A percentile compares a stretch with the other conserved stretches of the same genome.
Evolutionary conservation across 2,113 vertebrate genomes (phyloP).

Genomic region (Myiozetetes cayanensis): DNA sequence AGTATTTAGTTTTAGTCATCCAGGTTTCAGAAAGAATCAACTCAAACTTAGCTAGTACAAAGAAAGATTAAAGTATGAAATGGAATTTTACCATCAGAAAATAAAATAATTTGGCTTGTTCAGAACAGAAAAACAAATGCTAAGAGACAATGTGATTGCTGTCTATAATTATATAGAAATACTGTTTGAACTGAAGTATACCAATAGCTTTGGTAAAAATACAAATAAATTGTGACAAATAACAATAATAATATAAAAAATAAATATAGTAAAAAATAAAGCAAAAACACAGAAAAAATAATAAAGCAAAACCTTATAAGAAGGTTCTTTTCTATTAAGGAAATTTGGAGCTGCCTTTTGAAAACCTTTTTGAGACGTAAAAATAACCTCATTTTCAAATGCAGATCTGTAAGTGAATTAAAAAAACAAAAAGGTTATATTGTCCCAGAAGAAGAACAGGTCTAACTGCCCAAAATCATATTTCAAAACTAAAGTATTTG

Average conservation of each 20-base stretch:
- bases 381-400: background rate
- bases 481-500: background rate
- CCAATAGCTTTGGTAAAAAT: background rate
- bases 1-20: background rate
- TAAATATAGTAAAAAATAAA: background rate
- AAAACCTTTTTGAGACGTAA: background rate
- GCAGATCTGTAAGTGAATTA: background rate
- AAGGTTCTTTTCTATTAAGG: background rate
- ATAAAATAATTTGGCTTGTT: background rate
- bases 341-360: background rate
- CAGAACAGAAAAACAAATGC: background rate
- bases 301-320: background rate
- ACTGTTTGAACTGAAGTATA: background rate
- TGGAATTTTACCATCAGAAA: background rate
- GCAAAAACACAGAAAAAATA: background rate
- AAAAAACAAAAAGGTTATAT: background rate
- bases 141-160: background rate
- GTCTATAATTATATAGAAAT: background rate
- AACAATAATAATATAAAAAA: background rate
- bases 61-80: background rate
- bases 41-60: background rate
- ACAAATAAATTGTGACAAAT: background rate
- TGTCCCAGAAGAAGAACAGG: background rate
- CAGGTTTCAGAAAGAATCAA: background rate
- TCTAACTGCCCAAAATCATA: background rate